Evolutionary conservation across 2,113 vertebrate species (phyloP), one percentile per base, ranked within the genome.

Genomic region (Dasypus novemcinctus): DNA sequence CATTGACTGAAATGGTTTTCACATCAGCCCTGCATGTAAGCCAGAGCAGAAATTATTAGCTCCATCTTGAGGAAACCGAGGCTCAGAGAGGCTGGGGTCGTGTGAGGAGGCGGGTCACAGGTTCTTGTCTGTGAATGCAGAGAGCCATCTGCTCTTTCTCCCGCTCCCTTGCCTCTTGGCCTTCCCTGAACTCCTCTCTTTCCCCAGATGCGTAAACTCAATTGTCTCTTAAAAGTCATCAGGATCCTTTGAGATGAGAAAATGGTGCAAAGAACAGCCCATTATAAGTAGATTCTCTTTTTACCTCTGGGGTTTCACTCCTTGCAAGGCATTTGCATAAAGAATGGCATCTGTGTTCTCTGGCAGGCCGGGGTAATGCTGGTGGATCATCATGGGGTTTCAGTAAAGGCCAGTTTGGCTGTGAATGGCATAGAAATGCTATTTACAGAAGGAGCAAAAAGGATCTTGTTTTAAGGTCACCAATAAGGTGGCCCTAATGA

Each of bases 361-460:
- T 72, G 64, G 52, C 31, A 92, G 87, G 52, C 84, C 29, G 9
- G 49, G 59, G 1, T 6, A 46, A 25, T 0, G 33, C 29, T 29
- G 69, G n/a, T 82, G 83, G 57, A 23, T 74, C 75, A 21, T 31
- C 15, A 0, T 43, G 83, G 75, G 83, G 41, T 64, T 95, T 90
- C 25, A 10, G 64, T 43, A 92, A 96, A 92, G 95, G 83, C 95
- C 64, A 27, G 2, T 31, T 61, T 11, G 23, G 38, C 83, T 66
- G 17, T 27, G 52, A 72, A 85, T 68, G 59, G 49, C 87, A 3
- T 36, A 29, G 87, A 78, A 87, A 85, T 52, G 59, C 87, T 94
- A 25, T 89, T 96, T 95, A 78, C 43, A 85, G 87, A 95, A 69
- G 84, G 43, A 25, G 29, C 64, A 57, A 23, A 85, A 90, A 46